Conservation (phyloP, 2,113 vertebrate genomes). For the Agelaius tricolor region DNA sequence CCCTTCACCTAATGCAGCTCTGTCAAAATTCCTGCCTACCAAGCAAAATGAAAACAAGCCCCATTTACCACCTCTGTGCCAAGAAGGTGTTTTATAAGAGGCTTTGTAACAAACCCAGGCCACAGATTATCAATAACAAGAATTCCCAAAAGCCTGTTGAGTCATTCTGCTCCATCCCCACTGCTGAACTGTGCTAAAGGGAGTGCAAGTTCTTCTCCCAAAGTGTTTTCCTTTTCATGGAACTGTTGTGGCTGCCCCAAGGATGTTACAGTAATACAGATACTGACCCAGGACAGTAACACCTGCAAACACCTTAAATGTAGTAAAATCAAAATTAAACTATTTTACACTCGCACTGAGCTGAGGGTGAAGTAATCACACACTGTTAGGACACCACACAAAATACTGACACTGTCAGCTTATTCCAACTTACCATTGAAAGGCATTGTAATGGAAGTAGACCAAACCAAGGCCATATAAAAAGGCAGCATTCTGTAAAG, state of each 20-base stretch:
- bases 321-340: neutral
- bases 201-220: neutral
- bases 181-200: fast-evolving
- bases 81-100: neutral
- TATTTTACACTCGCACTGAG: neutral
- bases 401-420: neutral
- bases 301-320: fast-evolving
- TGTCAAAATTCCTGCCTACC: neutral
- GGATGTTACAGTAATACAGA: neutral
- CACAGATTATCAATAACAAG: neutral
- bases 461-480: constrained; percentile 99
- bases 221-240: neutral
- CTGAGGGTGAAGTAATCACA: neutral
- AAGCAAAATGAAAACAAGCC: neutral
- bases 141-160: neutral
- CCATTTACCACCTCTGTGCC: neutral
- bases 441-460: constrained; percentile 99
- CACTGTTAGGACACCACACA: neutral
- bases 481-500: constrained; percentile 97
- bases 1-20: neutral
- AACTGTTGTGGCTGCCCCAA: neutral
- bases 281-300: neutral
- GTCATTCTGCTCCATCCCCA: neutral
- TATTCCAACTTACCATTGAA: constrained; percentile 93
- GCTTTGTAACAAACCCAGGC: neutral